A percentile compares a stretch with the other conserved stretches of the same genome.
phyloP scores from a whole-genome alignment of 23 tunicate species.

The Halocynthia aurantium region DNA sequence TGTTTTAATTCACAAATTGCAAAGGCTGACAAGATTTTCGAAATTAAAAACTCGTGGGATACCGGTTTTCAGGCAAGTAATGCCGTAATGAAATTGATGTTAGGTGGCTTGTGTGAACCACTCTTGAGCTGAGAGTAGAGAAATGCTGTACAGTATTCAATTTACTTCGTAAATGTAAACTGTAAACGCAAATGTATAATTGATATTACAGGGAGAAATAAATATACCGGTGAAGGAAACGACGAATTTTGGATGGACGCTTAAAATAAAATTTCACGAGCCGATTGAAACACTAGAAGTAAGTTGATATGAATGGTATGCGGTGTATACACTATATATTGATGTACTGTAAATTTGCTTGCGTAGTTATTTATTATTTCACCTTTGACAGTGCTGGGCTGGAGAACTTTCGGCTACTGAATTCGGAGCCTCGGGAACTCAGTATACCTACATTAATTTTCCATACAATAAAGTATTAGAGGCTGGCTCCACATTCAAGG shows the following conservation, averaged over 20 bases:
- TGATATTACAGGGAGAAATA: conserved; percentile 1
- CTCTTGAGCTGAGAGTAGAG: not conserved
- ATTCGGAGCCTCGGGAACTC: conserved; percentile 8
- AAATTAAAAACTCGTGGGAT: conserved; percentile 19
- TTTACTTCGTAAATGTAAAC: not conserved
- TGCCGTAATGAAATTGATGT: not conserved
- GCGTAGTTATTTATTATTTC: not conserved
- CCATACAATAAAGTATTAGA: conserved; percentile 20
- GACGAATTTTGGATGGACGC: conserved; percentile 10
- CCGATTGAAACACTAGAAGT: conserved; percentile 13
- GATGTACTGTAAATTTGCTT: too few species aligned
- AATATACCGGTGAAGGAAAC: conserved; percentile 13
- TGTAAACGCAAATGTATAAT: not conserved
- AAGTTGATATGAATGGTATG: not conserved
- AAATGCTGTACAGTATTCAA: not conserved
- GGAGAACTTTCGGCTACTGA: conserved; percentile 20
- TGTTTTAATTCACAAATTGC: too few species aligned
- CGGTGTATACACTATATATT: not conserved
- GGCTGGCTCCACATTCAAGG: conserved; percentile 20
- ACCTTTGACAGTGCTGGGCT: conserved; percentile 23
- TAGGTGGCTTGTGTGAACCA: not conserved
- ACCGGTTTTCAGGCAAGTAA: conserved; percentile 23
- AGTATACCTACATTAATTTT: conserved; percentile 11
- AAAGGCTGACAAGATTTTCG: not conserved
- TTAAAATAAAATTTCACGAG: conserved; percentile 19